These are phyloP conservation scores for Axea sp. DNA, from an alignment of 2,888 invertebrate genomes.

Conservation along the genomic window DNA sequence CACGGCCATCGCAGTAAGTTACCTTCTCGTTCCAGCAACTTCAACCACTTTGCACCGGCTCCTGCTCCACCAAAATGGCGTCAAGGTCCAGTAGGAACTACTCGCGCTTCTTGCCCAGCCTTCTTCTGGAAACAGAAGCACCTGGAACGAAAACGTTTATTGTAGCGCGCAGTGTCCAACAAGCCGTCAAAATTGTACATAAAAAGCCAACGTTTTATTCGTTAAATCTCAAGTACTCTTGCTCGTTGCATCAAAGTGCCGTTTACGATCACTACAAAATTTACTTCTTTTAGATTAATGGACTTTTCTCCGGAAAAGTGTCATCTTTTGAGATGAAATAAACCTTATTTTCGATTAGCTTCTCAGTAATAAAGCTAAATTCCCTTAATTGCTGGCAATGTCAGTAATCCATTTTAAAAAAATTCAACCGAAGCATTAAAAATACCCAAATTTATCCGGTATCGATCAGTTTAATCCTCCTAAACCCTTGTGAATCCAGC, in stretches of 20 bases:
- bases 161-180: too few relatives aligned
- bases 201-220: too few relatives aligned
- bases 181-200: too few relatives aligned
- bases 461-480: constrained; percentile 15
- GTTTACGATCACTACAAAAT: too few relatives aligned
- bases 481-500: constrained; percentile 5
- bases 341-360: background rate
- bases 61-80: constrained; percentile 92
- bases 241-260: too few relatives aligned
- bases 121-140: constrained; percentile 91
- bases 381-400: background rate
- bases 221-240: too few relatives aligned
- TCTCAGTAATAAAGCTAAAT: background rate
- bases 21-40: constrained; percentile 88
- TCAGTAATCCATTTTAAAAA: too few relatives aligned
- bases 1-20: constrained; percentile 61
- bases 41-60: constrained; percentile 91
- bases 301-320: too few relatives aligned
- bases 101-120: constrained; percentile 93
- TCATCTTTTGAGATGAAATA: too few relatives aligned
- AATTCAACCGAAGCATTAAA: constrained; percentile 1
- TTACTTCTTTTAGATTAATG: too few relatives aligned
- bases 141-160: constrained; percentile 80
- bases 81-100: constrained; percentile 92
- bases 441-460: background rate